These are phyloP conservation scores for Callipepla squamata DNA, from an alignment of 2,113 vertebrate species.

Conservation along the genomic window DNA sequence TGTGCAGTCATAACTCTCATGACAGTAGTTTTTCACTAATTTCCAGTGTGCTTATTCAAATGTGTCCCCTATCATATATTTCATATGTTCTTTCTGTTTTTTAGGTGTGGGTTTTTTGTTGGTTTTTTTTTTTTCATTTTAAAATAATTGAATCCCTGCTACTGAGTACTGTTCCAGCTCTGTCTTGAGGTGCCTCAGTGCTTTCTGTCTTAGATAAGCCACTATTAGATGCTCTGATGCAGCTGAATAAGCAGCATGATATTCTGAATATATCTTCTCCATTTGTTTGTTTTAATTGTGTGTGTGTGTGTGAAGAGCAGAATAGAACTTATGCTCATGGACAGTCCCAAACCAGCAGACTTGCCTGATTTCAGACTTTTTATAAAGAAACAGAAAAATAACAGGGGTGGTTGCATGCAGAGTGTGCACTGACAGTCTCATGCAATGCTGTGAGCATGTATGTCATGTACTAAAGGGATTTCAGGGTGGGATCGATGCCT, in stretches of 20 bases:
- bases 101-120: no score
- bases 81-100: background rate
- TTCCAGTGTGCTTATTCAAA: constrained; percentile 21
- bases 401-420: background rate
- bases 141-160: constrained; percentile 15
- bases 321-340: background rate
- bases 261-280: background rate
- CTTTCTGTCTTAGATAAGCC: background rate
- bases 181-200: background rate
- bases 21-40: background rate
- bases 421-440: background rate
- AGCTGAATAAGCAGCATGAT: background rate
- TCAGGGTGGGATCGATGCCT: background rate
- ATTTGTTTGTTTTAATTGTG: background rate
- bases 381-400: background rate
- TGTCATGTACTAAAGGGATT: constrained; percentile 6
- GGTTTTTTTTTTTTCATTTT: background rate
- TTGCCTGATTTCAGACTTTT: background rate
- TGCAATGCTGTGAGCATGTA: background rate
- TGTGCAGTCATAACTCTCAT: constrained; percentile 1
- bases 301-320: background rate
- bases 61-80: background rate
- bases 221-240: background rate
- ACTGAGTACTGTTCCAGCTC: background rate
- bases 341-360: background rate